These are phyloP conservation scores for Benitochromis conjunctus DNA, from an alignment of 2,113 vertebrate species.

Conservation along the genomic window DNA sequence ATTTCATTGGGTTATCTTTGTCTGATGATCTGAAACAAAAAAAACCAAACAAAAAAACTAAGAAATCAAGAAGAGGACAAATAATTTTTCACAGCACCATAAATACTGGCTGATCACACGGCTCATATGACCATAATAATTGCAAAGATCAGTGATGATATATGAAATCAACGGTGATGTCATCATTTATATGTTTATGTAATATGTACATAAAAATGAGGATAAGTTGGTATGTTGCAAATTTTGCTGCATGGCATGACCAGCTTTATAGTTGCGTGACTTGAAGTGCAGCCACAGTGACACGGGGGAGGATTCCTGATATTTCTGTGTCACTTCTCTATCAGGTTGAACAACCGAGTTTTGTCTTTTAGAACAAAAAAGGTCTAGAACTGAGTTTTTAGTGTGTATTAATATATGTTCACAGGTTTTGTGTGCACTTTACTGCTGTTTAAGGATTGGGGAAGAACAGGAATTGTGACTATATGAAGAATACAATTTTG, in stretches of 20 bases:
- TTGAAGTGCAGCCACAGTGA: neutral
- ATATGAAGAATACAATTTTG: neutral
- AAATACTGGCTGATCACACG: neutral
- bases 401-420: neutral
- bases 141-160: accelerated
- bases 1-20: neutral
- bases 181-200: accelerated
- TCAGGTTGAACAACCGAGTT: neutral
- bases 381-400: neutral
- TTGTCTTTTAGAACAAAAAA: neutral
- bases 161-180: accelerated
- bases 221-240: neutral
- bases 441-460: neutral
- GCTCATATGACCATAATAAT: neutral
- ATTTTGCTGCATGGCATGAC: neutral
- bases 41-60: neutral
- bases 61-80: neutral
- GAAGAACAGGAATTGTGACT: neutral
- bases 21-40: neutral
- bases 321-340: neutral
- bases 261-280: neutral
- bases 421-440: neutral
- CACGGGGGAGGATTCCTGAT: neutral
- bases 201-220: neutral
- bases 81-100: neutral